These are phyloP conservation scores for Drosophila setifemur DNA, from an alignment of 1,140 invertebrate species.

Conservation along the genomic window DNA sequence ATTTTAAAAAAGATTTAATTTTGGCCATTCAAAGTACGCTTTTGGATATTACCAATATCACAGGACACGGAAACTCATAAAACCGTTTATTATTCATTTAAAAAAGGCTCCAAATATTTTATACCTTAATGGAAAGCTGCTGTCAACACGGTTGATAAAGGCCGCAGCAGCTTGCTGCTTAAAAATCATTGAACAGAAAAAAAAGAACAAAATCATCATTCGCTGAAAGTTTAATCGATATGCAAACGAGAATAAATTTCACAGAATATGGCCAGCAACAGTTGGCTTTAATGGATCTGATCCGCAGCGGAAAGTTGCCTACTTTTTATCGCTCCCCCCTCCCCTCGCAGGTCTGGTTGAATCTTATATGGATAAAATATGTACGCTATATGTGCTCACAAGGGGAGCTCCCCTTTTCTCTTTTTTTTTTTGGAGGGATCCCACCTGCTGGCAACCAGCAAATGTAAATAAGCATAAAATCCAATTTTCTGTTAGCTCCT, in stretches of 20 bases:
- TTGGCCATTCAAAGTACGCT: no score
- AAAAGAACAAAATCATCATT: constrained; percentile 9
- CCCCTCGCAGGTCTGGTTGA: not conserved
- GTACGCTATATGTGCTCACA: not conserved
- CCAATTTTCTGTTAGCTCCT: constrained; percentile 60
- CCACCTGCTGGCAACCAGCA: constrained; percentile 26
- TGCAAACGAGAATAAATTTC: constrained; percentile 33
- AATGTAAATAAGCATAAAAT: constrained; percentile 78
- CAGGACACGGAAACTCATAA: not conserved
- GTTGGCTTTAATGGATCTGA: constrained; percentile 41
- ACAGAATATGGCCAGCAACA: constrained; percentile 38
- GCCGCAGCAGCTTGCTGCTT: constrained; percentile 25
- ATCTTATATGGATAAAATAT: constrained; percentile 19
- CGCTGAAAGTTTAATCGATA: constrained; percentile 29
- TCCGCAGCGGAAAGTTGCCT: constrained; percentile 22
- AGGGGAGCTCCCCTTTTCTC: constrained; percentile 9
- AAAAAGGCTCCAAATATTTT: not conserved
- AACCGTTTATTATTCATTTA: not conserved
- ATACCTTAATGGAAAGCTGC: not conserved
- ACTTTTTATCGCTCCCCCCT: constrained; percentile 22
- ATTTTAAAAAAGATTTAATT: not conserved
- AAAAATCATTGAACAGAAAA: constrained; percentile 29
- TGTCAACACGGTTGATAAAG: not conserved
- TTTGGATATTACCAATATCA: no score
- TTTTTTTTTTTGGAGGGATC: not conserved